These are phyloP conservation scores for Garrulus glandarius DNA, from an alignment of 2,797 vertebrate species.

Conservation along the genomic window DNA sequence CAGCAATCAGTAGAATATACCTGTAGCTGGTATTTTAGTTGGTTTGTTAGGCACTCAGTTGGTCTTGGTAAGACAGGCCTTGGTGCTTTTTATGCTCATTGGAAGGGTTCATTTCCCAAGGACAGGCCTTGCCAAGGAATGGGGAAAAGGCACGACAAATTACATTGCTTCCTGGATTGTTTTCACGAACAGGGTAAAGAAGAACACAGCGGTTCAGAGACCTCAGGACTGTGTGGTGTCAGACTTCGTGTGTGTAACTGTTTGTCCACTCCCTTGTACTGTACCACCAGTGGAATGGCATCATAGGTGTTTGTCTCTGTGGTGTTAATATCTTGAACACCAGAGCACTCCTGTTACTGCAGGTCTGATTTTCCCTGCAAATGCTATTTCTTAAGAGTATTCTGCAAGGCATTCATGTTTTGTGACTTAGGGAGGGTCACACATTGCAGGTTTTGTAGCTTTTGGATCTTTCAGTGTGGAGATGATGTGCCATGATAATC, in stretches of 20 bases:
- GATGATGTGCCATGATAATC: neutral
- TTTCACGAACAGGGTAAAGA: neutral
- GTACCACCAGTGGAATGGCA: neutral
- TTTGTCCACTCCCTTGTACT: neutral
- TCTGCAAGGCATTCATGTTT: neutral
- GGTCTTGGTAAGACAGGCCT: neutral
- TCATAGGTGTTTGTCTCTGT: neutral
- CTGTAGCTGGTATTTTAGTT: neutral
- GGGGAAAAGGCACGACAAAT: neutral
- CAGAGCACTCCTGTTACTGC: neutral
- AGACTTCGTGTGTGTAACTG: neutral
- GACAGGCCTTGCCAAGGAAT: accelerated
- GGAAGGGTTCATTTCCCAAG: neutral
- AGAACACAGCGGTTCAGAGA: neutral
- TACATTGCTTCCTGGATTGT: neutral
- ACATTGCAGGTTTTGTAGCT: neutral
- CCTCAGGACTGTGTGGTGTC: neutral
- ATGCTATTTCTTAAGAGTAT: neutral
- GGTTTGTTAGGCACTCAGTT: neutral
- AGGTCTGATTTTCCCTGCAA: neutral
- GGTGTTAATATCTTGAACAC: neutral
- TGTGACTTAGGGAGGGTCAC: neutral
- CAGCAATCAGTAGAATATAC: neutral
- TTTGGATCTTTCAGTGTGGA: neutral
- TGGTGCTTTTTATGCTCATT: accelerated